Conservation (phyloP, 2,797 vertebrate genomes). For the Nannoperca australis region DNA sequence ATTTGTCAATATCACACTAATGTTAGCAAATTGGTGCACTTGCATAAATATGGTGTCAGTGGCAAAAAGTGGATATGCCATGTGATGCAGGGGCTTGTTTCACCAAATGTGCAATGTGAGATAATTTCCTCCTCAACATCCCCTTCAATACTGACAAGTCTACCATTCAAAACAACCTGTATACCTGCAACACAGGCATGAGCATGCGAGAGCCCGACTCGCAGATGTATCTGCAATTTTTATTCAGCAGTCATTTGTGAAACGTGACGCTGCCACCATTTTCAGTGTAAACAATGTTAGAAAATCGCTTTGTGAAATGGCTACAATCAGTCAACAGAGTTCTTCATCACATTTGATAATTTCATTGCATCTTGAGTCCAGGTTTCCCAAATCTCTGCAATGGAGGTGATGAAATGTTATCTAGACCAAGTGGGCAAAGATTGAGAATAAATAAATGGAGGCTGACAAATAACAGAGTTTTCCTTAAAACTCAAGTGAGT, state of each 20-base stretch:
- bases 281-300: neutral
- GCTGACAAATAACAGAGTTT: neutral
- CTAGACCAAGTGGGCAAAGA: neutral
- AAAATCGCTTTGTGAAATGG: neutral
- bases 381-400: conserved; percentile 1
- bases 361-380: neutral
- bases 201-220: neutral
- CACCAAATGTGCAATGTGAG: neutral
- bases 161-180: neutral
- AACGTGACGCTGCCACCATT: too few relatives aligned
- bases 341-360: neutral
- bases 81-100: conserved; percentile 6
- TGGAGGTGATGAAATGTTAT: conserved; percentile 1
- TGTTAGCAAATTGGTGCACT: neutral
- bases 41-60: neutral
- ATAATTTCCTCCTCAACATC: neutral
- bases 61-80: neutral
- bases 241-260: neutral
- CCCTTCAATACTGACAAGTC: neutral
- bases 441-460: neutral
- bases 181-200: neutral
- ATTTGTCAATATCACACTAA: neutral
- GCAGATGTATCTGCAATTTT: neutral
- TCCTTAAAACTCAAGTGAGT: neutral
- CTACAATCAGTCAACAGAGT: neutral